phyloP scores from a whole-genome alignment of 2,113 vertebrate species.

The Indicator maculatus region DNA sequence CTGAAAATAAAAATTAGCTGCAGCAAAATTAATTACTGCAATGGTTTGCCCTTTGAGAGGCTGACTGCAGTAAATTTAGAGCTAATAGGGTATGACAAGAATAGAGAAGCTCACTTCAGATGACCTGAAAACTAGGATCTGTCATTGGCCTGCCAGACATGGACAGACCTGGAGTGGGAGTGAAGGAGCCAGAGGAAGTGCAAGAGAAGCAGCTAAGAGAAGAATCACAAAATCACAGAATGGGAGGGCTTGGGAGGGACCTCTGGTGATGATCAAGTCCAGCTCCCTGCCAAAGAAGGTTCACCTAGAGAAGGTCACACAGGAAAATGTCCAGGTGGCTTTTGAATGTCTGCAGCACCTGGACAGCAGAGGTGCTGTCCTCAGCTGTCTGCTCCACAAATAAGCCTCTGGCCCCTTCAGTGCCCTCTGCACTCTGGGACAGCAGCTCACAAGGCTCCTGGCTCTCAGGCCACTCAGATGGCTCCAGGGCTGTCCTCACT shows the following conservation, averaged over 20 bases:
- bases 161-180: neutral
- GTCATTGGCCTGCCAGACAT: neutral
- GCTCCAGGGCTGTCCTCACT: neutral
- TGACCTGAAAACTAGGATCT: neutral
- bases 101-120: neutral
- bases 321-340: too few species aligned
- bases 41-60: slow-evolving; percentile 1
- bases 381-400: neutral
- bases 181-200: neutral
- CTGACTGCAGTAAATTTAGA: slow-evolving; percentile 11
- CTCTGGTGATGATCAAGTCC: too few species aligned
- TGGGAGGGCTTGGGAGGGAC: too few species aligned
- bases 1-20: neutral
- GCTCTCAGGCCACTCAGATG: neutral
- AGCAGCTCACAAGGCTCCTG: neutral
- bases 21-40: slow-evolving; percentile 14
- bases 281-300: too few species aligned
- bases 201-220: neutral
- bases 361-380: neutral
- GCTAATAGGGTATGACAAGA: neutral
- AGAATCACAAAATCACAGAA: neutral
- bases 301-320: too few species aligned
- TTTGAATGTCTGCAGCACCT: neutral
- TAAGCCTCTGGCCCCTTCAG: neutral
- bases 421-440: neutral